A percentile compares a stretch with the other conserved stretches of the same genome.
These are phyloP conservation scores for Thereva nobilitata DNA, from an alignment of 2,888 invertebrate genomes.

Conservation along the genomic window DNA sequence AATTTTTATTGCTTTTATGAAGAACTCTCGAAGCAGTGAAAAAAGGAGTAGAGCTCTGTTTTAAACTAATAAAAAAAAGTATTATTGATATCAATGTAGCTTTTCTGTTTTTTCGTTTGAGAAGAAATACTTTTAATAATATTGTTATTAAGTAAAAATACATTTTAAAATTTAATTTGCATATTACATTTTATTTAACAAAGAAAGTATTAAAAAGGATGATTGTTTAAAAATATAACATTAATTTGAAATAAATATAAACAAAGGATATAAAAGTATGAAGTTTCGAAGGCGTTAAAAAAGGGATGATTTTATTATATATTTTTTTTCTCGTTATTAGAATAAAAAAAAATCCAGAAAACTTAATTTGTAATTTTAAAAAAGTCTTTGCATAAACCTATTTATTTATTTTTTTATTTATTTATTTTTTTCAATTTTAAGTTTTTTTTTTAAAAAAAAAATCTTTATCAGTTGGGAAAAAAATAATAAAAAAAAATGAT, in stretches of 20 bases:
- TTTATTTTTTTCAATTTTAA: not conserved
- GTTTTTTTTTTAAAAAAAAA: constrained; percentile 4
- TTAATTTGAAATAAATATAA: constrained; percentile 12
- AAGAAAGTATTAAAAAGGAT: constrained; percentile 16
- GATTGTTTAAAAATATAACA: constrained; percentile 18
- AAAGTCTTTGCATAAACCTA: constrained; percentile 19
- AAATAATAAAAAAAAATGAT: constrained; percentile 14
- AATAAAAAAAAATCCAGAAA: constrained; percentile 37
- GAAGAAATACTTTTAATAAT: constrained; percentile 3
- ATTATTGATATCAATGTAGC: constrained; percentile 34
- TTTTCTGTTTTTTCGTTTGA: constrained; percentile 40
- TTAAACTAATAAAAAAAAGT: constrained; percentile 24
- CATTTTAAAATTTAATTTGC: no score
- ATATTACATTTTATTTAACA: not conserved
- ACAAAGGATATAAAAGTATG: constrained; percentile 2
- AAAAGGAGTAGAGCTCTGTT: constrained; percentile 39
- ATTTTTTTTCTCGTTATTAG: not conserved
- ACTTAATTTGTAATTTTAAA: constrained; percentile 26
- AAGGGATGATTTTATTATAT: no score
- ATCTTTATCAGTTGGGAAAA: not conserved
- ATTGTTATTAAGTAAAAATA: not conserved
- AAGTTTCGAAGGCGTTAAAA: no score
- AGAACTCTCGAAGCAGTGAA: constrained; percentile 37
- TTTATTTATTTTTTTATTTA: constrained; percentile 8
- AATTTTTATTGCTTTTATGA: not conserved